Conservation (phyloP, 2,113 vertebrate species). For the Cettia cetti region DNA sequence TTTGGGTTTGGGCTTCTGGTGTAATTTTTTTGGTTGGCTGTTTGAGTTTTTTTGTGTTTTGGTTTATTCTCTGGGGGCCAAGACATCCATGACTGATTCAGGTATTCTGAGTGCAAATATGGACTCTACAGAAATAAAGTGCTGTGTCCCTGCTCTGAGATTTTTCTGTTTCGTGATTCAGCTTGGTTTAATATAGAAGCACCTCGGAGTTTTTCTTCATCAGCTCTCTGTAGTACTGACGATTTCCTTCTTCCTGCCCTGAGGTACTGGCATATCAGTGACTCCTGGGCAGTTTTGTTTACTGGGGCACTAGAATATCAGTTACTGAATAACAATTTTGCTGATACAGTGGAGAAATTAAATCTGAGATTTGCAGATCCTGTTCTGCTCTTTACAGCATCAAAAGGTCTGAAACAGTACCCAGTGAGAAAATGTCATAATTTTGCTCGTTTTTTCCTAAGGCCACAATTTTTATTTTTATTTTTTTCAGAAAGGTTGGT, state of each 20-base stretch:
- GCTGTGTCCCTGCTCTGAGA: neutral
- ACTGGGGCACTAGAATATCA: neutral
- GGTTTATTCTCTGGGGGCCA: neutral
- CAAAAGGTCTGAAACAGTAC: neutral
- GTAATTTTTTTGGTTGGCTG: neutral
- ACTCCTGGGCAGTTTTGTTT: neutral
- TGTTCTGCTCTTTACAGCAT: neutral
- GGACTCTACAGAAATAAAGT: neutral
- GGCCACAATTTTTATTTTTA: neutral
- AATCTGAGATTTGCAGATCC: neutral
- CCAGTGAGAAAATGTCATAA: neutral
- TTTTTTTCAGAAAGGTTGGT: neutral
- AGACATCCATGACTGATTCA: neutral
- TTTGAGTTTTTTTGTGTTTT: neutral
- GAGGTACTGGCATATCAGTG: neutral
- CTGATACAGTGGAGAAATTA: neutral
- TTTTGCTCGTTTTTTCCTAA: neutral
- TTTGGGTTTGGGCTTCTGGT: rapidly evolving
- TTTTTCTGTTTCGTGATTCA: neutral
- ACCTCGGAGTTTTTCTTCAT: neutral
- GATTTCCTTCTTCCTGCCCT: neutral
- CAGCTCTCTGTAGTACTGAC: neutral
- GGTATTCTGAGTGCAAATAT: neutral
- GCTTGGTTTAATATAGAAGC: neutral
- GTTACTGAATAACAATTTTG: neutral